phyloP scores from a whole-genome alignment of 2,797 vertebrate genomes.

The Adrianichthys oophorus region DNA sequence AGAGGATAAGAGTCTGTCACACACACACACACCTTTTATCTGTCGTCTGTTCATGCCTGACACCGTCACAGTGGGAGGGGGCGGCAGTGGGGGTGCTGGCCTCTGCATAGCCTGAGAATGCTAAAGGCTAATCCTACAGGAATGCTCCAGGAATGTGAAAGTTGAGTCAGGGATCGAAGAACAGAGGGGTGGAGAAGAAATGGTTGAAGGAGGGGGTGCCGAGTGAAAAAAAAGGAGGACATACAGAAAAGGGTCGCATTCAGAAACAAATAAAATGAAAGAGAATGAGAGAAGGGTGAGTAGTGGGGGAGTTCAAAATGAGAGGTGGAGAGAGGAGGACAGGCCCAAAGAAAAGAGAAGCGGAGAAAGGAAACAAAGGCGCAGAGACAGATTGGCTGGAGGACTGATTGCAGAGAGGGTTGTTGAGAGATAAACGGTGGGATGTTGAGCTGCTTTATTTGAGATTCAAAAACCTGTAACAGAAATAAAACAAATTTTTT shows the following conservation, averaged over 20 bases:
- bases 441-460: constrained; percentile 19
- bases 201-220: constrained; percentile 7
- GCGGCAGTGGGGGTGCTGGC: constrained; percentile 53
- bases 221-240: constrained; percentile 16
- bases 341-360: constrained; percentile 53
- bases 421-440: constrained; percentile 39
- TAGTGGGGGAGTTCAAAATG: constrained; percentile 33
- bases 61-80: constrained; percentile 62
- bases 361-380: constrained; percentile 38
- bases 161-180: constrained; percentile 79
- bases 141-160: constrained; percentile 78
- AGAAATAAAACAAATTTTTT: constrained; percentile 31
- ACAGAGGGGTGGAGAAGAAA: constrained; percentile 61
- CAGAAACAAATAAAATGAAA: constrained; percentile 65
- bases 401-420: constrained; percentile 50
- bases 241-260: constrained; percentile 54
- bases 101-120: constrained; percentile 71
- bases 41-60: constrained; percentile 68
- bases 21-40: constrained; percentile 39
- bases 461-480: constrained; percentile 37
- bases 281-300: constrained; percentile 49
- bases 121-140: constrained; percentile 77
- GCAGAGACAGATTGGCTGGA: constrained; percentile 45
- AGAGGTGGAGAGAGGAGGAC: constrained; percentile 52
- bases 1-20: constrained; percentile 33